Conservation (phyloP, 2,888 invertebrate species). For the Mythimna lalbum region DNA sequence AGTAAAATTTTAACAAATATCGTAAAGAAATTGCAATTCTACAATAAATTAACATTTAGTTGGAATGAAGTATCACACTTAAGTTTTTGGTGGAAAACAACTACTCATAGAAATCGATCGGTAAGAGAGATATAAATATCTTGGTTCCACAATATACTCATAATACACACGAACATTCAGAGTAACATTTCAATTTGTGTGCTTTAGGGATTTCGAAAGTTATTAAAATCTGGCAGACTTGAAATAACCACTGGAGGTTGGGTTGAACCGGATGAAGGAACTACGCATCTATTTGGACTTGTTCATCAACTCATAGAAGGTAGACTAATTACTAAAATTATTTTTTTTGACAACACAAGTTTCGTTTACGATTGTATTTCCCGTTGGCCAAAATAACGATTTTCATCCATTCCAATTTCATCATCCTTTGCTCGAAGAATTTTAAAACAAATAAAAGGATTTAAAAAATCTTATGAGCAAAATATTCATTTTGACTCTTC, state of each 20-base stretch:
- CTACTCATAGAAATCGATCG: slow-evolving; percentile 77
- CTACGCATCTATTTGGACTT: slow-evolving; percentile 96
- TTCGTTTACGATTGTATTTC: not conserved
- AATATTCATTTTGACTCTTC: too few species aligned
- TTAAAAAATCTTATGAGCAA: too few species aligned
- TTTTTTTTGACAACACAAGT: not conserved
- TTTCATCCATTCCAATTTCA: too few species aligned
- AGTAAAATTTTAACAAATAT: slow-evolving; percentile 80
- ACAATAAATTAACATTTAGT: slow-evolving; percentile 80
- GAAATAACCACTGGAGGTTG: slow-evolving; percentile 98
- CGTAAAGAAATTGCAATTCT: slow-evolving; percentile 85
- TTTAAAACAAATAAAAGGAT: too few species aligned
- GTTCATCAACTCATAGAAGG: slow-evolving; percentile 97
- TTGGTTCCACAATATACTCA: not conserved
- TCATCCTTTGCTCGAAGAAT: too few species aligned
- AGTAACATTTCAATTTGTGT: slow-evolving; percentile 27
- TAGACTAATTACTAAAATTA: slow-evolving; percentile 70
- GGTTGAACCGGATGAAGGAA: slow-evolving; percentile 99
- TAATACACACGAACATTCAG: not conserved
- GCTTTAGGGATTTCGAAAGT: slow-evolving; percentile 92
- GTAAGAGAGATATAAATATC: slow-evolving; percentile 67
- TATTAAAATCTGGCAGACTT: slow-evolving; percentile 94
- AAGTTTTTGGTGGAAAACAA: slow-evolving; percentile 83
- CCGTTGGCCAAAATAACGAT: not conserved
- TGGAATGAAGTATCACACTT: slow-evolving; percentile 87